phyloP scores from a whole-genome alignment of 2,797 vertebrate genomes.

The Menidia menidia region DNA sequence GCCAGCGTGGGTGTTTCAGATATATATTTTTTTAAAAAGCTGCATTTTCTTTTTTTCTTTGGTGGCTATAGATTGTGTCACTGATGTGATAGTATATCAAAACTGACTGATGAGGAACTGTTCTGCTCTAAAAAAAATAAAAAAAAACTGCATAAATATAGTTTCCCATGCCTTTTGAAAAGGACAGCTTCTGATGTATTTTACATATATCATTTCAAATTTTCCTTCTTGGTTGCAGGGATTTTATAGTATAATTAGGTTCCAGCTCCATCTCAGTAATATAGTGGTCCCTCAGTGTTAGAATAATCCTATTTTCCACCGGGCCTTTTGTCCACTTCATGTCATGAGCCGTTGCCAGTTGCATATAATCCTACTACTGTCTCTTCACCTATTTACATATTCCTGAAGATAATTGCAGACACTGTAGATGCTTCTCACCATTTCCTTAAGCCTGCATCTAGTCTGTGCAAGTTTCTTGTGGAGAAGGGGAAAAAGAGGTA shows the following conservation, averaged over 20 bases:
- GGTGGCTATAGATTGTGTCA: constrained; percentile 35
- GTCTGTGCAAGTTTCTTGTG: constrained; percentile 52
- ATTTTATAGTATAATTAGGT: constrained; percentile 36
- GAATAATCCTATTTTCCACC: constrained; percentile 78
- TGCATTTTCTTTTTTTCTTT: constrained; percentile 51
- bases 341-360: constrained; percentile 72
- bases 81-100: constrained; percentile 28
- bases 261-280: constrained; percentile 31
- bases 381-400: constrained; percentile 77
- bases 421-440: constrained; percentile 67
- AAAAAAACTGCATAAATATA: not conserved
- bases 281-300: constrained; percentile 53
- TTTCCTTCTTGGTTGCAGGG: constrained; percentile 11
- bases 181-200: not conserved
- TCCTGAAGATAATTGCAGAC: constrained; percentile 75
- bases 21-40: constrained; percentile 30
- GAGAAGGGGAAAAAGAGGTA: constrained; percentile 52
- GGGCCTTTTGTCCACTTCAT: constrained; percentile 72
- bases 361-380: constrained; percentile 75
- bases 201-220: not conserved
- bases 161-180: not conserved
- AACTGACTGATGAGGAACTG: constrained; percentile 5
- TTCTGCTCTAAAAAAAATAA: constrained; percentile 11
- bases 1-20: constrained; percentile 57
- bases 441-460: constrained; percentile 67